Percentiles rank a stretch among this genome's conserved stretches.
Evolutionary conservation across 2,888 invertebrate species (phyloP).

Genomic region (Trissoscelio sp.): DNA sequence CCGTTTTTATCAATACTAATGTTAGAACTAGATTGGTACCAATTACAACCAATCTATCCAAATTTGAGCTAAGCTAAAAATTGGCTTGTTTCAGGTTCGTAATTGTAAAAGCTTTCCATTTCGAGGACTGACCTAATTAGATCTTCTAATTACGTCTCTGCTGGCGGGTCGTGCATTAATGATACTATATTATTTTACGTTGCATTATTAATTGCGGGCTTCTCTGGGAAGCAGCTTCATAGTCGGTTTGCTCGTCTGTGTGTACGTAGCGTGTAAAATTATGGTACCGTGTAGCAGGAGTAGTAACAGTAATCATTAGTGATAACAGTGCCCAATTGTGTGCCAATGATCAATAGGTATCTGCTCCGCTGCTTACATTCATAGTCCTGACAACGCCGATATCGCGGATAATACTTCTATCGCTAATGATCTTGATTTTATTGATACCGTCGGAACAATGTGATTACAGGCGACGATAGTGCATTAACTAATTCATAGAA

Average conservation of each 20-base stretch:
- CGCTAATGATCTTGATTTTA: slow-evolving; percentile 54
- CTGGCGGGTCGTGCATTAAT: slow-evolving; percentile 30
- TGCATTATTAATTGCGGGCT: slow-evolving; percentile 47
- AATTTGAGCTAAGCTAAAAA: no score
- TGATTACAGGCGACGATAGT: slow-evolving; percentile 24
- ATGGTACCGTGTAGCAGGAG: slow-evolving; percentile 30
- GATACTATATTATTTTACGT: slow-evolving; percentile 47
- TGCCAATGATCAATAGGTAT: slow-evolving; percentile 58
- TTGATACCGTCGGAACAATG: slow-evolving; percentile 23
- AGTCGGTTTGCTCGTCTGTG: slow-evolving; percentile 30
- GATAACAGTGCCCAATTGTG: slow-evolving; percentile 51
- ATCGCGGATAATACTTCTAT: slow-evolving; percentile 44
- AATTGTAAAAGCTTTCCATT: no score
- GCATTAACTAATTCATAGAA: slow-evolving; percentile 44
- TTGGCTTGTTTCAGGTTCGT: no score
- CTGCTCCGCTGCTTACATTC: slow-evolving; percentile 40
- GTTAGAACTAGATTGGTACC: no score
- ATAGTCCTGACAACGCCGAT: slow-evolving; percentile 33
- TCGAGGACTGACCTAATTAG: slow-evolving; percentile 31
- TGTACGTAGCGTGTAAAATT: slow-evolving; percentile 48
- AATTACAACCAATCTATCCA: no score
- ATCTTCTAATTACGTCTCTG: slow-evolving; percentile 34
- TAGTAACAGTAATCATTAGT: slow-evolving; percentile 53
- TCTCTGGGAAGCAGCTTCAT: slow-evolving; percentile 22
- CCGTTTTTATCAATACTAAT: no score